These are phyloP conservation scores for Phortica variegata DNA, from an alignment of 1,140 invertebrate species.

Conservation along the genomic window DNA sequence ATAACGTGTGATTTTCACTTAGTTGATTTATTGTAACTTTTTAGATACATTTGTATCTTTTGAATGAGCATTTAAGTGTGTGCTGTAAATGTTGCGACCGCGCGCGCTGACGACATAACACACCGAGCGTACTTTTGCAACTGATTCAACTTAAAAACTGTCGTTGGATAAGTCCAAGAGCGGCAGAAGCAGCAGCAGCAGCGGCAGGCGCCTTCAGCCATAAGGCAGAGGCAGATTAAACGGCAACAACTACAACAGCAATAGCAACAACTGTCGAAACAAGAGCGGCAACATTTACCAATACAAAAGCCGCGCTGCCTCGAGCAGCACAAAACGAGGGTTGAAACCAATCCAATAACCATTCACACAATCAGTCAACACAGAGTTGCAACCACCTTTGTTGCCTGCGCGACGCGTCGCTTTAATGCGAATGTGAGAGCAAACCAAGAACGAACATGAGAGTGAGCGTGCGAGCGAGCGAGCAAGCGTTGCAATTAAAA, in stretches of 20 bases:
- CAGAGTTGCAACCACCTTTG: constrained; percentile 51
- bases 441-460: background rate
- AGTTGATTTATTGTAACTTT: constrained; percentile 5
- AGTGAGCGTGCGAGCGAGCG: constrained; percentile 1
- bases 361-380: constrained; percentile 25
- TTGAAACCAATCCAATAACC: too few relatives aligned
- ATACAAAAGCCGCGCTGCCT: constrained; percentile 38
- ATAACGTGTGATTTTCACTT: constrained; percentile 5
- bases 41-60: background rate
- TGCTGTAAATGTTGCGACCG: too few relatives aligned
- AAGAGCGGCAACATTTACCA: constrained; percentile 52
- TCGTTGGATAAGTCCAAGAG: constrained; percentile 23
- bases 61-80: too few relatives aligned
- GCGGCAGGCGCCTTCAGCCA: too few relatives aligned
- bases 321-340: constrained; percentile 28
- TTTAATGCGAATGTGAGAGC: constrained; percentile 18
- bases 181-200: constrained; percentile 6
- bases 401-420: constrained; percentile 14
- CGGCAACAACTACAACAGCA: constrained; percentile 28
- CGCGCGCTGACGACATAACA: constrained; percentile 44
- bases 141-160: constrained; percentile 51
- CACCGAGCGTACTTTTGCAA: constrained; percentile 51
- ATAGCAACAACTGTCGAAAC: constrained; percentile 37
- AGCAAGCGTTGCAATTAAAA: constrained; percentile 44
- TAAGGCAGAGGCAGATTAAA: constrained; percentile 3